A percentile compares a stretch with the other conserved stretches of the same genome.
These are phyloP conservation scores for Amphipoea lucens DNA, from an alignment of 2,888 invertebrate genomes.

Conservation along the genomic window DNA sequence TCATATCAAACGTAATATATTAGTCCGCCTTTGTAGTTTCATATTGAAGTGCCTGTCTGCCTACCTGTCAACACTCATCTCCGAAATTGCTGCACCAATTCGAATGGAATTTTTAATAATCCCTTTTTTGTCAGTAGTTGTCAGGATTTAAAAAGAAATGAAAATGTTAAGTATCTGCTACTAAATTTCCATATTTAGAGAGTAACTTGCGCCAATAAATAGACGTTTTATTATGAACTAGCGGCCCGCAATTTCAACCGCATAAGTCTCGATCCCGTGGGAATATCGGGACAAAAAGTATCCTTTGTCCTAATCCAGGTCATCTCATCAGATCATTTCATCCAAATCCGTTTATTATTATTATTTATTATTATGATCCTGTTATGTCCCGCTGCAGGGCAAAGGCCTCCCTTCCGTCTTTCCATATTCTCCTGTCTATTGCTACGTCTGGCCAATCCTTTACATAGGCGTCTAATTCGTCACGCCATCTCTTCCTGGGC, in stretches of 20 bases:
- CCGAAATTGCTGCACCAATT: constrained; percentile 27
- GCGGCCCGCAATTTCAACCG: not conserved
- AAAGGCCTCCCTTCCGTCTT: no score
- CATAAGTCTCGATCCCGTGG: fast-evolving
- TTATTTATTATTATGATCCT: no score
- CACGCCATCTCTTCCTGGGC: no score
- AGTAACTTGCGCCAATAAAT: no score
- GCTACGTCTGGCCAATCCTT: no score
- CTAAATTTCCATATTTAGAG: not conserved
- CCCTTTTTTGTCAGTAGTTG: not conserved
- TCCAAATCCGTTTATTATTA: no score
- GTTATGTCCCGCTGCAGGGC: no score
- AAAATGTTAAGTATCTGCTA: not conserved
- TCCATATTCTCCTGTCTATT: no score
- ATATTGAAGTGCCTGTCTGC: constrained; percentile 34
- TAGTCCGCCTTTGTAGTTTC: constrained; percentile 54
- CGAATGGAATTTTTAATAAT: constrained; percentile 51
- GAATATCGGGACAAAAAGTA: not conserved
- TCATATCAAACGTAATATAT: constrained; percentile 53
- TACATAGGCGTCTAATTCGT: no score
- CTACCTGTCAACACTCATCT: constrained; percentile 60
- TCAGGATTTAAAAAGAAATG: not conserved
- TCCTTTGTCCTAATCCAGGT: not conserved
- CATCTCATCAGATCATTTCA: no score
- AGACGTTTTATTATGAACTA: not conserved